Percentiles rank a stretch among this genome's conserved stretches.
phyloP scores from a whole-genome alignment of 2,888 invertebrate species.

The Synanthedon tipuliformis region DNA sequence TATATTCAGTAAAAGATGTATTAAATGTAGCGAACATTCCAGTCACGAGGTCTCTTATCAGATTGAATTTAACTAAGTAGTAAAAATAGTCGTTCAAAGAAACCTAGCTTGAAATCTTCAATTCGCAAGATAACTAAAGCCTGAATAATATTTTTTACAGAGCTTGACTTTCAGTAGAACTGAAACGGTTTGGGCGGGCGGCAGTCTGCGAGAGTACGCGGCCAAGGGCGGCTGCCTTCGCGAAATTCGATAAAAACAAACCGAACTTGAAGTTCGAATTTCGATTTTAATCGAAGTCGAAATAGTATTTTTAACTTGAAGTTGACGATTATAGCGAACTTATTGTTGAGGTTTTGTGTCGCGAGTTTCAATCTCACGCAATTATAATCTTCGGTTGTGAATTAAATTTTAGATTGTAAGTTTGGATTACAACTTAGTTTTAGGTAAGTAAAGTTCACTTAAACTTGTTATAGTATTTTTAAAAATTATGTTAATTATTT shows the following conservation, averaged over 20 bases:
- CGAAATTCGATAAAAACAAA: neutral
- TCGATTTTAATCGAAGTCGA: neutral
- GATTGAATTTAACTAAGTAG: too few relatives aligned
- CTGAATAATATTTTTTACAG: conserved; percentile 39
- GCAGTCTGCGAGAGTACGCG: conserved; percentile 36
- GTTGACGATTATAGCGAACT: neutral
- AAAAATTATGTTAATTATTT: too few relatives aligned
- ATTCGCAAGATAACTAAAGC: conserved; percentile 22
- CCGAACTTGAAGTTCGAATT: neutral
- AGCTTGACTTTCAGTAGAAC: conserved; percentile 24
- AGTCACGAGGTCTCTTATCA: too few relatives aligned
- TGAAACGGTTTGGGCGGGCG: conserved; percentile 30
- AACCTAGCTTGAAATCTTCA: conserved; percentile 3
- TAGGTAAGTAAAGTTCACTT: conserved; percentile 3
- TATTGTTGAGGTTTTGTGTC: conserved; percentile 20
- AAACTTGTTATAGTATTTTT: too few relatives aligned
- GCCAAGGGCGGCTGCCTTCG: conserved; percentile 22
- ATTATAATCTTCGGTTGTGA: neutral
- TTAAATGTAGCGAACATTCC: too few relatives aligned
- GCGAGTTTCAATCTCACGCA: neutral
- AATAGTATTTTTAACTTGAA: neutral
- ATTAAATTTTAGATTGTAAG: conserved; percentile 1
- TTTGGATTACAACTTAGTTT: conserved; percentile 5
- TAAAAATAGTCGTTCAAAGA: too few relatives aligned
- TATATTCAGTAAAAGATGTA: too few relatives aligned